phyloP scores from a whole-genome alignment of 2,797 vertebrate genomes.

The Hemitrygon akajei region DNA sequence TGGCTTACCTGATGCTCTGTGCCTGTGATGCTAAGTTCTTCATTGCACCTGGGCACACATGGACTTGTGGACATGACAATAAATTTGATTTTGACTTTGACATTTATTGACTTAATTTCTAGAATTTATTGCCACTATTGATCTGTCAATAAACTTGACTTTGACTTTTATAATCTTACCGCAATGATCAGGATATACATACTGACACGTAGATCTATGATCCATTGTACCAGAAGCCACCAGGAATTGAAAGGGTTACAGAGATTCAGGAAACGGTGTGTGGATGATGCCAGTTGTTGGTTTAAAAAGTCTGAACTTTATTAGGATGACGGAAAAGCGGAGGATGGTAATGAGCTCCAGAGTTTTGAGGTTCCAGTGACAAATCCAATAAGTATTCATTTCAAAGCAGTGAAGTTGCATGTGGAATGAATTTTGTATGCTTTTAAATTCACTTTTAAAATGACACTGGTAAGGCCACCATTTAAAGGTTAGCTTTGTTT shows the following conservation, averaged over 20 bases:
- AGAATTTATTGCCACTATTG: no score
- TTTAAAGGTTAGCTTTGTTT: no score
- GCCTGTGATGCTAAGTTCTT: no score
- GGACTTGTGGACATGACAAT: no score
- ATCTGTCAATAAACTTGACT: neutral
- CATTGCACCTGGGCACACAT: no score
- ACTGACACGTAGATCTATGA: neutral
- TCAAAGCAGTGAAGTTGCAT: neutral
- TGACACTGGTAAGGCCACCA: no score
- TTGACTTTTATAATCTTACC: neutral
- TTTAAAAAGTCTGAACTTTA: neutral
- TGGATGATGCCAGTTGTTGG: neutral
- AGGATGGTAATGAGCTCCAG: neutral
- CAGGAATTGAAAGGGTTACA: neutral
- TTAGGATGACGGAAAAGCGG: neutral
- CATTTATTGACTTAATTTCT: neutral
- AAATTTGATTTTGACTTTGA: neutral
- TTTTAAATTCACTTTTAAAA: no score
- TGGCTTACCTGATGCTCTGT: no score
- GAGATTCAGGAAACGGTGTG: neutral
- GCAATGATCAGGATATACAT: neutral
- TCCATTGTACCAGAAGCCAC: neutral
- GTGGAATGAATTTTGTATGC: neutral
- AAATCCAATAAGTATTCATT: neutral
- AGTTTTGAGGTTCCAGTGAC: slow-evolving; percentile 6